Evolutionary conservation across 1,140 invertebrate genomes (phyloP), one percentile per base, ranked within the genome.

Genomic region (Drosophila pseudoobscura): DNA sequence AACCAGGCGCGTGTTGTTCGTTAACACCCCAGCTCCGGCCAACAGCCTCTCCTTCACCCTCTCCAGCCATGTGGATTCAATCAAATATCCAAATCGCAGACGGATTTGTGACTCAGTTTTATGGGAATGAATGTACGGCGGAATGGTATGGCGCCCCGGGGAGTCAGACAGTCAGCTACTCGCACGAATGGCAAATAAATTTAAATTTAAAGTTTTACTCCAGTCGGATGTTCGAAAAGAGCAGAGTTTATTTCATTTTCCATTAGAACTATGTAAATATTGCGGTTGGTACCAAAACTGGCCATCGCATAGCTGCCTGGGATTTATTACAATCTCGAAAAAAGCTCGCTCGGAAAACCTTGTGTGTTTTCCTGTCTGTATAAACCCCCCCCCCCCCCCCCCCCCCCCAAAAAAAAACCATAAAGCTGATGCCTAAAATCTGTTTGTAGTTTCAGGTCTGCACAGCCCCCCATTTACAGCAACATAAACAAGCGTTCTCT

Each of bases 401-500:
- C 17, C 17, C 17, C 17, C 17, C 17, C 17, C 0, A 17, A 17
- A 17, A 17, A 26, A 51, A 69, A 71, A 55, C 6, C 50, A 39
- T 39, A 39, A 13, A 20, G 51, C 52, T 39, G 11, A 39, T 24
- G 58, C 52, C 26, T 43, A 17, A 41, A 26, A 39, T 46, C 35
- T 72, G 56, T 73, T 71, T 71, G 54, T 71, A 60, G 47, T 43
- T 60, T 31, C 47, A 71, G 70, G 53, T 53, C 65, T 65, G 53
- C 53, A 26, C 53, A 77, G 58, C 8, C 35, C 9, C 58, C 75
- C 64, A 77, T 77, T 77, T 71, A 58, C 64, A 71, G 73, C 64
- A 41, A 70, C 47, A 62, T 52, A 73, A 62, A 78, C 66, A 74
- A 53, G 49, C 17, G 35, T 55, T 54, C 24, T 4, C 68, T 56